These are phyloP conservation scores for Nettapus auritus DNA, from an alignment of 2,113 vertebrate genomes.

Conservation along the genomic window DNA sequence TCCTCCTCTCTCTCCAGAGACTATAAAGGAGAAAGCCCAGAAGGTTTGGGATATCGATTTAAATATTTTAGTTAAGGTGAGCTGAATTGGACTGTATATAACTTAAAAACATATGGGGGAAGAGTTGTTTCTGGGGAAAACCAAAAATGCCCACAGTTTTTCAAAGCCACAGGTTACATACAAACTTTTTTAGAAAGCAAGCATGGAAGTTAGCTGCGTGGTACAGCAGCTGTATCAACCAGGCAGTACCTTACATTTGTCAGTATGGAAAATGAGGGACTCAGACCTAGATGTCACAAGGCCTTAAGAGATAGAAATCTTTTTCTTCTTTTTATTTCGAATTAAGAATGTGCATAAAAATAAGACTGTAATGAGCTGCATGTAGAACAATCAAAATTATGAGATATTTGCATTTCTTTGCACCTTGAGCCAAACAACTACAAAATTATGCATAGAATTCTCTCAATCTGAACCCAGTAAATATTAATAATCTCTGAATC, in stretches of 20 bases:
- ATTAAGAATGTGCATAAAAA: slow-evolving; percentile 59
- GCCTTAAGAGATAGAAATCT: slow-evolving; percentile 3
- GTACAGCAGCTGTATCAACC: background rate
- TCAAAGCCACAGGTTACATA: background rate
- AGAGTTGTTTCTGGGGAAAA: background rate
- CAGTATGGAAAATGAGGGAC: background rate
- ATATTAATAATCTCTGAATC: slow-evolving; percentile 70
- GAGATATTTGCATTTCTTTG: slow-evolving; percentile 55
- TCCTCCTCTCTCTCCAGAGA: background rate
- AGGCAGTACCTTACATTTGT: background rate
- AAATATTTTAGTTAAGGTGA: background rate
- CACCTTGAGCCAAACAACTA: slow-evolving; percentile 56
- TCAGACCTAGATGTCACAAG: background rate
- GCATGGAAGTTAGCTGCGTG: background rate
- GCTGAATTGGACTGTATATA: background rate
- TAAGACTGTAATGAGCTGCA: slow-evolving; percentile 49
- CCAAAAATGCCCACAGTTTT: background rate
- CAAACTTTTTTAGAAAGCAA: background rate
- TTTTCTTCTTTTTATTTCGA: slow-evolving; percentile 30
- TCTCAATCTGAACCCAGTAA: slow-evolving; percentile 62
- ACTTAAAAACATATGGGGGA: background rate
- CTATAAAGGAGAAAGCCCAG: background rate
- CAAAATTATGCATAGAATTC: slow-evolving; percentile 61
- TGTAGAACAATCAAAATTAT: slow-evolving; percentile 57
- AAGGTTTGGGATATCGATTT: background rate